Base-by-base conservation (phyloP, 1,140 invertebrate species). In the Papilio polyxenes region DNA sequence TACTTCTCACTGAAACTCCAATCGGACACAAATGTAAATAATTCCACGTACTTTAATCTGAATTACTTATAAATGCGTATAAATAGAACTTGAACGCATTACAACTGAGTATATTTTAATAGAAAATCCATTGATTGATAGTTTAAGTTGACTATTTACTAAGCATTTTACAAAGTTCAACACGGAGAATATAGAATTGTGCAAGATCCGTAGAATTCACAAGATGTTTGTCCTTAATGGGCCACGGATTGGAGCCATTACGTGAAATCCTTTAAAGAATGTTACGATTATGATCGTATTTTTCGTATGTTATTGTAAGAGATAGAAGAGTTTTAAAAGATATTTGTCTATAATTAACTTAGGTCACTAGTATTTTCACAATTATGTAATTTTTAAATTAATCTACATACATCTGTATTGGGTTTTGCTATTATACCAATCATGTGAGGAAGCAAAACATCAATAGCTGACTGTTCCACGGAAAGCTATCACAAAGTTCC, bases 181-280 rank as follows among this genome's bases (percentile, higher is more conserved):
- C 53, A 77, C 23, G 23, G 20, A 17, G 11, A 37, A 77, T 20
- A 77, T 23, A 31, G 49, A 77, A 77, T 51, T 77, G n/a, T 53
- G 44, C 75, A 51, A 77, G 49, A 77, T 77, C 49, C 49, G 75
- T 23, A 37, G 48, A 31, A 51, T 77, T 77, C 20, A 72, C 65
- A 72, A 72, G 65, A 72, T 72, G 65, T 72, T 77, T 51, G 44
- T 77, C 75, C 48, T 77, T 77, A 51, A 77, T 77, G 75, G 75
- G 44, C 49, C 48, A 77, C 20, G n/a, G 75, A 77, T 51, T 77
- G 65, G 65, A 72, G 65, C 65, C 75, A 77, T 77, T 77, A 77
- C 75, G 48, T 51, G 75, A 77, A 77, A 77, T 51, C 48, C 75
- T 31, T 49, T 77, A 51, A 77, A 20, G 44, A 56, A 51, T 77